Percentiles rank a stretch among this genome's conserved stretches.
These are phyloP conservation scores for Cryptosula pallasiana DNA, from an alignment of 2,888 invertebrate species.

Conservation along the genomic window DNA sequence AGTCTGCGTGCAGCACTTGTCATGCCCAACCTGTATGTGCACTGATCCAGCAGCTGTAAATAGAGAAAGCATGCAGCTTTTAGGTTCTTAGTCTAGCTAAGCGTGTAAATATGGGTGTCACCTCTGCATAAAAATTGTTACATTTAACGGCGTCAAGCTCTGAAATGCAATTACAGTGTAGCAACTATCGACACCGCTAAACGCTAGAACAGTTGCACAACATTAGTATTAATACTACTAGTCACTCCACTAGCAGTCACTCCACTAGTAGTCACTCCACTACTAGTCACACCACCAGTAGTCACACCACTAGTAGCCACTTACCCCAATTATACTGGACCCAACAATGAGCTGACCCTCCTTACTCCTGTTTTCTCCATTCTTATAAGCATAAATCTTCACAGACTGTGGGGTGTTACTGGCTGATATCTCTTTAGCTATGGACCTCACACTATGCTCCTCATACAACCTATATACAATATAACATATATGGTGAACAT, in stretches of 20 bases:
- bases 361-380: conserved; percentile 48
- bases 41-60: conserved; percentile 47
- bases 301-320: conserved; percentile 29
- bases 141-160: too few species aligned
- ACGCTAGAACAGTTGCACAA: too few species aligned
- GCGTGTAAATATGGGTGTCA: too few species aligned
- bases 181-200: too few species aligned
- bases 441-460: conserved; percentile 34
- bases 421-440: conserved; percentile 48
- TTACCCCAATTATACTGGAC: conserved; percentile 48
- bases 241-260: too few species aligned
- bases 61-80: too few species aligned
- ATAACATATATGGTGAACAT: not conserved
- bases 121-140: too few species aligned
- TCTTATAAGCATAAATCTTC: conserved; percentile 49
- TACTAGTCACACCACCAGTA: too few species aligned
- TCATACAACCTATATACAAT: conserved; percentile 18
- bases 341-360: conserved; percentile 48
- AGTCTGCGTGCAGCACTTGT: conserved; percentile 43
- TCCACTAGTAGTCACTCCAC: too few species aligned
- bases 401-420: conserved; percentile 43
- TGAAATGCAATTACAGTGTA: too few species aligned
- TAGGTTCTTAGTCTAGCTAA: too few species aligned
- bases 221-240: too few species aligned
- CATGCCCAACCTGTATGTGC: conserved; percentile 42